Evolutionary conservation across 2,113 vertebrate genomes (phyloP), one percentile per base, ranked within the genome.

Genomic region (Elephas maximus): DNA sequence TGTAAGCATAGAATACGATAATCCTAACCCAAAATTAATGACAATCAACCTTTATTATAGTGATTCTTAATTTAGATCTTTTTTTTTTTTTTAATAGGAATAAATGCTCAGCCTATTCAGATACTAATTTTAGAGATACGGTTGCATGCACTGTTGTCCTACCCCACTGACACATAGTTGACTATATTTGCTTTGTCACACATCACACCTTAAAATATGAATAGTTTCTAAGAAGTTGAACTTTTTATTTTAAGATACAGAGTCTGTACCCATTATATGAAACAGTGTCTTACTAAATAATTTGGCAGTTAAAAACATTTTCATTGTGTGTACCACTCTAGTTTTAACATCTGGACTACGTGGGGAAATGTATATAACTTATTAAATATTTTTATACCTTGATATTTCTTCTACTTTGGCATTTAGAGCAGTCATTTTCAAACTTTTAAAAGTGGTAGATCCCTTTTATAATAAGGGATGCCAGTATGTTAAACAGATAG

Each of bases 151-250:
- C 60, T 88, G 14, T 94, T 91, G 83, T 21, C 86, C 74, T 90
- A 45, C 48, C 10, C 30, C 30, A 15, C 77, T 92, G 76, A 83
- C 5, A 67, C 33, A n/a, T 86, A 89, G 71, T 71, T 94, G 86
- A 93, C 53, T 77, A 12, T 83, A 65, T 94, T 95, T 82, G 76
- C 6, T 97, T 93, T 91, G 77, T 95, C 51, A 91, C 3, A 57
- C 14, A 86, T 83, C 12, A 33, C 12, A 74, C 71, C 37, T 84
- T 95, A 95, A 94, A 79, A 73, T 93, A 57, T 12, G 30, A 10
- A 7, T 26, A 79, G 65, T 91, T 96, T 89, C 82, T 95, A 63
- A 91, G 65, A 96, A 93, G 71, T 79, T 97, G 26, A 51, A 79
- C 24, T 79, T 79, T 53, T 53, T 8, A 18, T 51, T 28, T 71